Base-by-base conservation (phyloP, 2,797 vertebrate species). In the Coendou prehensilis region DNA sequence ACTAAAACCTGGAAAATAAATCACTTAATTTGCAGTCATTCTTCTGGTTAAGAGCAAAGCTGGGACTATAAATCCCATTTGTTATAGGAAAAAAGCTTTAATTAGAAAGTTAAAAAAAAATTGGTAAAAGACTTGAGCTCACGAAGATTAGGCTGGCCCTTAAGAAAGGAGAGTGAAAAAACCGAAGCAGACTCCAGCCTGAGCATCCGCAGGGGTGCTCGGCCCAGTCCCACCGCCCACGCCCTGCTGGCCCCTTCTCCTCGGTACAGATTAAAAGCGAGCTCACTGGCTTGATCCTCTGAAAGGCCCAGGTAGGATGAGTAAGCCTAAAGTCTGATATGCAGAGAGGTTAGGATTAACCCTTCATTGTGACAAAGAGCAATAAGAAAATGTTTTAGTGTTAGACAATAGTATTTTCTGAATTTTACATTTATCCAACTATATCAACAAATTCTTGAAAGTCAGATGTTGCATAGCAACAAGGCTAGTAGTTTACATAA, bases 351-450 rank as follows among this genome's bases (percentile, higher is more conserved):
- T 94, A 73, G 71, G 76, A 84, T 37, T 63, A 87, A 15, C 11
- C 81, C 33, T 6, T 71, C 54, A 69, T 50, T 41, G 41, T 73
- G 80, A 91, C 47, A 50, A 84, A 26, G 30, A 9, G 13, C 83
- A 91, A 52, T 41, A 75, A 61, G n/a, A 81, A 85, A 92, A 83
- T 37, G 26, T 11, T 83, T 92, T 89, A 23, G 83, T 92, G 14
- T 37, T 88, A 89, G 47, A 73, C 54, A 57, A 75, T 57, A 22
- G 54, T 56, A 88, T 52, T 79, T 67, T 57, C 52, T 91, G 6
- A 86, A 84, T 80, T 80, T 20, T 85, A 95, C 80, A 59, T 76
- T 95, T 92, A 59, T 61, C 28, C 47, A 84, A 57, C 18, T n/a
- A n/a, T 56, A 79, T 61, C 61, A 79, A 69, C 41, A 91, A 73